Evolutionary conservation across 2,113 vertebrate genomes (phyloP).

Genomic region (Burhinus bistriatus): DNA sequence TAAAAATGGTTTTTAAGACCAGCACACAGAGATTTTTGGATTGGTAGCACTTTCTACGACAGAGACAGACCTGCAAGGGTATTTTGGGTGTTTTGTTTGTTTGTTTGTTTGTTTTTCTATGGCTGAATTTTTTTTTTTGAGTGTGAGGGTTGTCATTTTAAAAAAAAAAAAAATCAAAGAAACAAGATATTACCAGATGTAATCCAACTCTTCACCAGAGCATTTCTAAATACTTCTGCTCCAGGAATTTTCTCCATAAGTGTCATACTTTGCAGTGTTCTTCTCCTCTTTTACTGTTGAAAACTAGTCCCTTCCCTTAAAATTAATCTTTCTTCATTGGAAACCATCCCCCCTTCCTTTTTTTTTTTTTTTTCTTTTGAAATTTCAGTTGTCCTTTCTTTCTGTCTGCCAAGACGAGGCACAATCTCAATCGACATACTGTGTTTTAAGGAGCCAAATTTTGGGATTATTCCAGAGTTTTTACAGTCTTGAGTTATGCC

Average conservation of each 20-base stretch:
- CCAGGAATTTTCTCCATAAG: not conserved
- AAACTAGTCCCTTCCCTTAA: not conserved
- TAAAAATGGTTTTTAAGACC: accelerated
- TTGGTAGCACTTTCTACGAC: not conserved
- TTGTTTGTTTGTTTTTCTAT: not conserved
- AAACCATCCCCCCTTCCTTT: not conserved
- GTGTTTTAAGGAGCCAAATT: not conserved
- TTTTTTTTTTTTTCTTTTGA: not conserved
- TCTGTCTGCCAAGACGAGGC: not conserved
- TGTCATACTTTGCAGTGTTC: not conserved
- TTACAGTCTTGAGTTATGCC: not conserved
- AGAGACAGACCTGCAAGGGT: not conserved
- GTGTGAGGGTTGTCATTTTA: accelerated
- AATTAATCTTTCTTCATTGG: not conserved
- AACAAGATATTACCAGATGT: not conserved
- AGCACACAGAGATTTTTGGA: not conserved
- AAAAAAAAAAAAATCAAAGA: not conserved
- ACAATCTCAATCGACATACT: not conserved
- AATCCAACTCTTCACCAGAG: not conserved
- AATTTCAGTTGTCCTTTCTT: not conserved
- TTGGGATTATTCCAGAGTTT: not conserved
- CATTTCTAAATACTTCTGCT: not conserved
- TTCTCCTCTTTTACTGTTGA: not conserved
- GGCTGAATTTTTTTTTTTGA: not conserved
- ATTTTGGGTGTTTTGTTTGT: accelerated